Percentiles rank a stretch among this genome's conserved stretches.
Evolutionary conservation across 2,113 vertebrate genomes (phyloP).

Genomic region (Aspiorhynchus laticeps): DNA sequence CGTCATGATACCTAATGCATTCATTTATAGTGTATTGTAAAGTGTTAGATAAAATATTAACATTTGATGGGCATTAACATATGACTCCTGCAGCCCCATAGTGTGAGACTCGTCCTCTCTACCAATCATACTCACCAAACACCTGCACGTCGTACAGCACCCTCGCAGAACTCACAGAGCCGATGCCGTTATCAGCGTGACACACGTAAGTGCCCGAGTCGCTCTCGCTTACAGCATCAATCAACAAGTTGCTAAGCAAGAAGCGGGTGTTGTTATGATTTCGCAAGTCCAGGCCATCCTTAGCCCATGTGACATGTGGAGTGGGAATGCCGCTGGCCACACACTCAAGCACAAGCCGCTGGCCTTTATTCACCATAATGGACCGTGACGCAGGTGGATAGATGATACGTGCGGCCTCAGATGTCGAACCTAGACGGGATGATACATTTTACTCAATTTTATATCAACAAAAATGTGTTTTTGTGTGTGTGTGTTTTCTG

Average conservation of each 20-base stretch:
- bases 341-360: constrained; percentile 93
- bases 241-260: constrained; percentile 94
- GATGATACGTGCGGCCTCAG: constrained; percentile 92
- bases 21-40: background rate
- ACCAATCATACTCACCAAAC: constrained; percentile 83
- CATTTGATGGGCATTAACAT: background rate
- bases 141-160: constrained; percentile 93
- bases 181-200: constrained; percentile 86
- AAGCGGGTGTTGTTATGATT: constrained; percentile 91
- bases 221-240: constrained; percentile 84
- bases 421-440: constrained; percentile 81
- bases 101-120: background rate
- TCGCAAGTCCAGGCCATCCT: constrained; percentile 82
- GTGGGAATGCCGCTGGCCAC: constrained; percentile 94
- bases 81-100: background rate
- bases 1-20: background rate
- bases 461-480: too few species aligned
- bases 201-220: constrained; percentile 93
- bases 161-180: constrained; percentile 74
- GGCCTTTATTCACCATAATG: constrained; percentile 95
- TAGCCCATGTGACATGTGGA: constrained; percentile 90
- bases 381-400: constrained; percentile 90
- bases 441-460: background rate
- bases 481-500: background rate
- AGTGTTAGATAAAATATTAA: background rate